These are phyloP conservation scores for Chrysochloris asiatica DNA, from an alignment of 2,113 vertebrate genomes.

Conservation along the genomic window DNA sequence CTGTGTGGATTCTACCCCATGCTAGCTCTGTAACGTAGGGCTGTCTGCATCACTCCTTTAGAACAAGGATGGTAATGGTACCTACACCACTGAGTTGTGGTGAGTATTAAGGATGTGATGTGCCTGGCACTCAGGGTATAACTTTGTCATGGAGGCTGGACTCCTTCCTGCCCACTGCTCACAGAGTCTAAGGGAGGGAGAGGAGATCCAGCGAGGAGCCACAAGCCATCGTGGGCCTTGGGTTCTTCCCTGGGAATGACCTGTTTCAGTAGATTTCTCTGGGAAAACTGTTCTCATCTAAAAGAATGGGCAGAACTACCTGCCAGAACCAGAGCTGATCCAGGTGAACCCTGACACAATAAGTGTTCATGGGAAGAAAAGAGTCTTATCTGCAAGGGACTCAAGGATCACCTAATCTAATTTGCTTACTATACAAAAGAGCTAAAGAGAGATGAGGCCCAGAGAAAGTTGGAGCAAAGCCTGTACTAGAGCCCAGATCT, in stretches of 20 bases:
- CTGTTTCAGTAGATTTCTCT: neutral
- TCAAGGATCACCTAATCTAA: neutral
- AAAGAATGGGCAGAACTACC: neutral
- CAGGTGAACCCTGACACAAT: neutral
- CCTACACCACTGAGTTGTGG: neutral
- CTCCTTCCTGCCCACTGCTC: neutral
- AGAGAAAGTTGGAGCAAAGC: neutral
- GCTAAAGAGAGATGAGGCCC: conserved; percentile 17
- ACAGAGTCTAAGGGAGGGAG: neutral
- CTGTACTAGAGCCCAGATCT: neutral
- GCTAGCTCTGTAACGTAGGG: neutral
- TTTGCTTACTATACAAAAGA: neutral
- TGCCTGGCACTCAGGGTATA: neutral
- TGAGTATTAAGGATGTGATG: neutral
- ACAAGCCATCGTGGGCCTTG: neutral
- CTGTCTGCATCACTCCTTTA: neutral
- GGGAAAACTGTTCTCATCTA: neutral
- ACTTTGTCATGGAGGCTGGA: neutral
- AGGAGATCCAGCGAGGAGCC: no score
- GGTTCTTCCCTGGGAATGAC: neutral
- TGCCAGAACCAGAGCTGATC: neutral
- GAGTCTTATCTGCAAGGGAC: neutral
- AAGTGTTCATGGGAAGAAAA: neutral
- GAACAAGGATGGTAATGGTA: neutral
- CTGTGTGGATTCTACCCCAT: neutral